These are phyloP conservation scores for Panthera tigris DNA, from an alignment of 2,113 vertebrate species.

Conservation along the genomic window DNA sequence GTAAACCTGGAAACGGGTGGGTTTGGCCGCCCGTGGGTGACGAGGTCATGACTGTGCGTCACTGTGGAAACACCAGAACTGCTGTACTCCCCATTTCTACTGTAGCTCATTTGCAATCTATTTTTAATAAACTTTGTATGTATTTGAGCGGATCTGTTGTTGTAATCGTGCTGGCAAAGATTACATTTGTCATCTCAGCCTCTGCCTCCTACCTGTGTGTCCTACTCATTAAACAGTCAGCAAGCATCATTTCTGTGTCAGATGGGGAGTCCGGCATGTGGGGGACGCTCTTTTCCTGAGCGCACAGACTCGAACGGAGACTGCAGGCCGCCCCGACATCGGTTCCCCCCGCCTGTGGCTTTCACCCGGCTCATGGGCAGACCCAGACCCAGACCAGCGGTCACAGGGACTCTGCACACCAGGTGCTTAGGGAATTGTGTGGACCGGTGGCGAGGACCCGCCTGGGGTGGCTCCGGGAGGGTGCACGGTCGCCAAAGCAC, in stretches of 20 bases:
- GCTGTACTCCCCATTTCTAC: conserved; percentile 90
- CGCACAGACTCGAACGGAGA: too few species aligned
- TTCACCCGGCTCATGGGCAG: too few species aligned
- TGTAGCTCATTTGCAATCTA: conserved; percentile 90
- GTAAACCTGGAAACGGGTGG: conserved; percentile 71
- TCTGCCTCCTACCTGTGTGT: neutral
- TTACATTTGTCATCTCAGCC: neutral
- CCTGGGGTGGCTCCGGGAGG: fast-evolving
- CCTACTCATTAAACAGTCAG: neutral
- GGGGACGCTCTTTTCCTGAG: neutral
- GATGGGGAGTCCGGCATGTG: neutral
- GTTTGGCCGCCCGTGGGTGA: conserved; percentile 79
- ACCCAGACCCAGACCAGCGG: too few species aligned
- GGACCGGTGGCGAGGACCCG: neutral
- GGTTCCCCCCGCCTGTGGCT: too few species aligned
- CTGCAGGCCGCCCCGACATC: too few species aligned
- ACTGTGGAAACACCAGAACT: conserved; percentile 85
- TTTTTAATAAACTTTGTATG: conserved; percentile 90
- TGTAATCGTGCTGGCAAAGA: neutral
- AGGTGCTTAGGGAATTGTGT: neutral
- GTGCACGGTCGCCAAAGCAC: neutral
- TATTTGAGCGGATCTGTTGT: conserved; percentile 79
- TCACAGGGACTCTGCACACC: too few species aligned
- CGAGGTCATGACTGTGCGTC: conserved; percentile 81
- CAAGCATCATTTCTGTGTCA: neutral